Conservation (phyloP, 2,113 vertebrate species). For the Gymnarchus niloticus region DNA sequence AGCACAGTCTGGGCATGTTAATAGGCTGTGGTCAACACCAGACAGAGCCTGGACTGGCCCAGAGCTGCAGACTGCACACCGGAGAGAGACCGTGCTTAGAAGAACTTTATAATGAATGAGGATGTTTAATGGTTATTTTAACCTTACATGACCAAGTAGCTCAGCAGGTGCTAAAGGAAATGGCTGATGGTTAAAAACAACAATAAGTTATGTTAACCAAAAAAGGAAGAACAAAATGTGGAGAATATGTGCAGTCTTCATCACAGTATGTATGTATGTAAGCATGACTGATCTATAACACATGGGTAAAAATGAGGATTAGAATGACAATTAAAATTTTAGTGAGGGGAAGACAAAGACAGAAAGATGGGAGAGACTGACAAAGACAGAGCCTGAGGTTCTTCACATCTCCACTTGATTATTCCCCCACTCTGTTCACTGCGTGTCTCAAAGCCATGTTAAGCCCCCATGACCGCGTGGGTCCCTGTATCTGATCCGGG, state of each 20-base stretch:
- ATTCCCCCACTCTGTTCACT: background rate
- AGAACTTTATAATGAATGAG: background rate
- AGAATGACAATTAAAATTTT: background rate
- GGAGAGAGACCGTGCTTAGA: background rate
- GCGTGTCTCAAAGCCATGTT: background rate
- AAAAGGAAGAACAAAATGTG: background rate
- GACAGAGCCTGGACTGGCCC: slow-evolving; percentile 7
- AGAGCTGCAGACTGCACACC: background rate
- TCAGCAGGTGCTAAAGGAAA: background rate
- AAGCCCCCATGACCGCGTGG: background rate
- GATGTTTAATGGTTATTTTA: background rate
- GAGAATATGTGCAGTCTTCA: background rate
- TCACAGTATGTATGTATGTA: background rate
- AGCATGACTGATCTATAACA: background rate
- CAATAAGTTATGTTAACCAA: background rate
- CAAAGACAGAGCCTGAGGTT: background rate
- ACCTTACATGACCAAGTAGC: background rate
- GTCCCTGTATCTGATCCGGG: background rate
- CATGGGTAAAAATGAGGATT: background rate
- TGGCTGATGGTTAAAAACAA: background rate
- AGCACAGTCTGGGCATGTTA: slow-evolving; percentile 17
- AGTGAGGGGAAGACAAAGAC: background rate
- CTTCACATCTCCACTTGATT: background rate
- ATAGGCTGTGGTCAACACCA: slow-evolving; percentile 22
- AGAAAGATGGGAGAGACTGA: no score